phyloP scores from a whole-genome alignment of 2,797 vertebrate genomes.

The Propithecus deckenii region DNA sequence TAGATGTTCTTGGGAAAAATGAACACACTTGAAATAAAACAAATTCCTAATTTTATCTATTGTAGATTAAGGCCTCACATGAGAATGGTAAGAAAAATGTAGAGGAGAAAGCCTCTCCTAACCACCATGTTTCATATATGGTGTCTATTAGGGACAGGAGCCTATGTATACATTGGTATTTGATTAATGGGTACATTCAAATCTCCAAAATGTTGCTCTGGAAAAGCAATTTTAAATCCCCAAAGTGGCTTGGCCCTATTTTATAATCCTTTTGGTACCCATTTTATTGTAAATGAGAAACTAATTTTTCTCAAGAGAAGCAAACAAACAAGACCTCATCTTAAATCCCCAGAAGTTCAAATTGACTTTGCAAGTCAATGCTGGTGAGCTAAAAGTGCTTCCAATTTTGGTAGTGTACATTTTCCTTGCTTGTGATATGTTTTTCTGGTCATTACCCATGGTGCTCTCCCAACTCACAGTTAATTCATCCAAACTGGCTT shows the following conservation, averaged over 20 bases:
- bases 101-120: not conserved
- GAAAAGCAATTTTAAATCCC: conserved; percentile 45
- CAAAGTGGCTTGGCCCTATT: not conserved
- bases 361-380: not conserved
- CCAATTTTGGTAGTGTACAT: not conserved
- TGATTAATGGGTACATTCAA: not conserved
- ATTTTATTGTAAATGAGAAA: conserved; percentile 53
- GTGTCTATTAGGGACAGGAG: not conserved
- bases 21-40: not conserved
- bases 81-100: not conserved
- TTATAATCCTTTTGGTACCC: conserved; percentile 31
- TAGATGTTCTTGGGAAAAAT: not conserved
- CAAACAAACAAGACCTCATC: conserved; percentile 32
- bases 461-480: not conserved
- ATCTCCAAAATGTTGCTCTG: not conserved
- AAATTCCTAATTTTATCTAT: not conserved
- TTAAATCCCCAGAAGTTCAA: not conserved
- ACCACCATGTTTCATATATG: not conserved
- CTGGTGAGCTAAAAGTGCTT: not conserved
- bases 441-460: not conserved
- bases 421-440: not conserved
- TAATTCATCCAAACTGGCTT: conserved; percentile 40
- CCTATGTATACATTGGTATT: not conserved
- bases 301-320: conserved; percentile 41
- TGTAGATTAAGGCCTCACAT: not conserved